Evolutionary conservation across 2,113 vertebrate species (phyloP).

Genomic region (Sorex fumeus): DNA sequence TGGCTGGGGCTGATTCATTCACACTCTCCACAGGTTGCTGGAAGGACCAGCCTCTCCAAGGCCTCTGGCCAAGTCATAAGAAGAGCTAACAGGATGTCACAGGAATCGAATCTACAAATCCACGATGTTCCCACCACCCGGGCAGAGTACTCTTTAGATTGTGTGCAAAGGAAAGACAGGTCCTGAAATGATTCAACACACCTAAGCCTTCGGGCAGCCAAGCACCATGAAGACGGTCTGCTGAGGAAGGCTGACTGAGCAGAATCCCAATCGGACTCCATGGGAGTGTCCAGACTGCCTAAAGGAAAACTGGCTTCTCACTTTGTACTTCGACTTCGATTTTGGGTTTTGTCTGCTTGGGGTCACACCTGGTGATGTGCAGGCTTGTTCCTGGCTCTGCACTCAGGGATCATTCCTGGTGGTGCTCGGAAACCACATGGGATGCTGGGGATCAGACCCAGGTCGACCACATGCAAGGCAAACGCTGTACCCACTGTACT

Average conservation of each 20-base stretch:
- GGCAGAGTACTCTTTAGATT: neutral
- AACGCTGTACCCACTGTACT: too few species aligned
- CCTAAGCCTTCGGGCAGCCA: neutral
- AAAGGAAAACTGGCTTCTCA: neutral
- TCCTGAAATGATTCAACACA: neutral
- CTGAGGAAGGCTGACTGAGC: too few species aligned
- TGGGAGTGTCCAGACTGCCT: neutral
- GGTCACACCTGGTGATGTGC: too few species aligned
- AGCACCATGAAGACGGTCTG: neutral
- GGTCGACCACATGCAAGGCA: too few species aligned
- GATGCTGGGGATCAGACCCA: too few species aligned
- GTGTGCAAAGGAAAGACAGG: neutral
- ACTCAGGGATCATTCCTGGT: too few species aligned
- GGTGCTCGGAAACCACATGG: too few species aligned
- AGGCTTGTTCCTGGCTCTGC: too few species aligned
- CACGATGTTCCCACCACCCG: neutral
- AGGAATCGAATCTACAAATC: slow-evolving; percentile 5
- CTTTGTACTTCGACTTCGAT: neutral
- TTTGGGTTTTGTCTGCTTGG: too few species aligned
- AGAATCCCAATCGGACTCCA: neutral
- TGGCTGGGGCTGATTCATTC: neutral
- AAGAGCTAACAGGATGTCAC: slow-evolving; percentile 16
- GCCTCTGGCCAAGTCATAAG: neutral
- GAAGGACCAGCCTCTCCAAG: neutral
- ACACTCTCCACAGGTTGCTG: neutral